Percentiles rank a stretch among this genome's conserved stretches.
These are phyloP conservation scores for Brachypodius melanocephalos DNA, from an alignment of 2,113 vertebrate genomes.

Conservation along the genomic window DNA sequence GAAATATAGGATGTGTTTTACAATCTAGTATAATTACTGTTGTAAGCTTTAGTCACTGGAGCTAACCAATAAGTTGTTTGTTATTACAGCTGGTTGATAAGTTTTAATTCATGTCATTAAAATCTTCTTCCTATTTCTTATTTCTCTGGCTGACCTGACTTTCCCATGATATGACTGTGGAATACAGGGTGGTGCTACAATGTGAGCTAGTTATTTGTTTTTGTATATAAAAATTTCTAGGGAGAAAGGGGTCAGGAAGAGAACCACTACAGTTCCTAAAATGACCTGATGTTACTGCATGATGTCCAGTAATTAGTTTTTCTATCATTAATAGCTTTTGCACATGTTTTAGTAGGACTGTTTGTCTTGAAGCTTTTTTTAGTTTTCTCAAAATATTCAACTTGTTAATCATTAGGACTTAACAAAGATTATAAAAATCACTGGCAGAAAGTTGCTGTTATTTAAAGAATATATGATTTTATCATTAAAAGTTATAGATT, in stretches of 20 bases:
- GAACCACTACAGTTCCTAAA: neutral
- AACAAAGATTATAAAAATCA: neutral
- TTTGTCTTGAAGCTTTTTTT: neutral
- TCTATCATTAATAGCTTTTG: neutral
- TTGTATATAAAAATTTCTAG: neutral
- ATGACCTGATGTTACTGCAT: neutral
- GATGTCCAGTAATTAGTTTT: neutral
- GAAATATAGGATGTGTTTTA: neutral
- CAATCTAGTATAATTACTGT: neutral
- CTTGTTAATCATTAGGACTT: neutral
- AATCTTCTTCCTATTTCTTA: neutral
- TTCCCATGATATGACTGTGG: neutral
- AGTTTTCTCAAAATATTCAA: neutral
- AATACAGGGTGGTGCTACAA: neutral
- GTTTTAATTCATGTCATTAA: neutral
- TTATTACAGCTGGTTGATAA: neutral
- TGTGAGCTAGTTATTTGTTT: neutral
- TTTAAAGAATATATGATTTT: neutral
- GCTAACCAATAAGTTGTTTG: neutral
- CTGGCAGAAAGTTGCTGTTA: neutral
- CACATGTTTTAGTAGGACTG: neutral
- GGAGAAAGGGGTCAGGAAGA: neutral
- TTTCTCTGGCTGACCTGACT: neutral
- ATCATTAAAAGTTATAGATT: neutral
- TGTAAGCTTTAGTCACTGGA: neutral